Evolutionary conservation across 2,888 invertebrate species (phyloP), one percentile per base, ranked within the genome.

Genomic region (Aleiodes testaceus): DNA sequence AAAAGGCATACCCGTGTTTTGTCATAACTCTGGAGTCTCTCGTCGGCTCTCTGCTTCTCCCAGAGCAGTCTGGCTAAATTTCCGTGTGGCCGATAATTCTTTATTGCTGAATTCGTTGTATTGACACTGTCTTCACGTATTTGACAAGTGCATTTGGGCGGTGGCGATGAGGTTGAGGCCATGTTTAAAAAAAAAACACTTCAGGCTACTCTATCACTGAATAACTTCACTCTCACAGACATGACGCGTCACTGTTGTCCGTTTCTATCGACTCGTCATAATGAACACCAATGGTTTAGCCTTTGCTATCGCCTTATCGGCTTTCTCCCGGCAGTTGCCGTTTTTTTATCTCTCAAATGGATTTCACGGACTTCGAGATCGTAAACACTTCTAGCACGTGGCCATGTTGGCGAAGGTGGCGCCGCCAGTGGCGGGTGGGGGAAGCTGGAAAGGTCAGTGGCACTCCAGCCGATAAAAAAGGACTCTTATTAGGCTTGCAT

Each of bases 41-140:
- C 90, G 86, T 94, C 94, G 81, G 92, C 92, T 77, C 90, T 88
- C 80, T 93, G 92, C 85, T 93, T 93, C 79, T 93, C 92, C 88
- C 93, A 93, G 65, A 94, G 87, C 59, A 93, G 90, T 81, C 93
- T 89, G 66, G 94, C 93, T 75, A 94, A 88, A 66, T 92, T 91
- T 77, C 93, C 92, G 81, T 93, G 90, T 61, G 93, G 93, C 76
- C 92, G 89, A 85, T 92, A 93, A 74, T 73, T 78, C 63, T 79
- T 78, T 6, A 81, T 70, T 44, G 75, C 72, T 26, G 79, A 73
- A 66, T 76, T 66, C n/a, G 45, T 64, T 6, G 36, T 26, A 47
- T 42, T 47, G 20, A 49, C 45, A 53, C 18, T 45, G 68, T 71
- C 20, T 64, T 72, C 63, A n/a, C 64, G 45, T 42, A 63, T 42